These are phyloP conservation scores for Drosophila orena DNA, from an alignment of 1,140 invertebrate genomes.

Conservation along the genomic window DNA sequence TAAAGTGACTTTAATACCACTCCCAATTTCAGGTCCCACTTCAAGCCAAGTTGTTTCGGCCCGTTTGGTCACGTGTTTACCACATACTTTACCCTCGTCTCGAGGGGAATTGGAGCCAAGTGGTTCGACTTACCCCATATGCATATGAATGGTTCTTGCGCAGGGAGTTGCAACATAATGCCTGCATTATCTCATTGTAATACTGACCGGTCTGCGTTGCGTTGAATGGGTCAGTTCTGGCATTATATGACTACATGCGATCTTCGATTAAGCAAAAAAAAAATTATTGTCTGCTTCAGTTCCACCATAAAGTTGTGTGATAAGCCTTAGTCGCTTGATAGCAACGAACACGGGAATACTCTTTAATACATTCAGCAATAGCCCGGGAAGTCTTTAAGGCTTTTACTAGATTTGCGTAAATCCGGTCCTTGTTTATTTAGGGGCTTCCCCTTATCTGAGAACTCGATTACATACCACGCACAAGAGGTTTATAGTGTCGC, in stretches of 20 bases:
- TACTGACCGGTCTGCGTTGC: conserved; percentile 12
- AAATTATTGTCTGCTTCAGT: conserved; percentile 1
- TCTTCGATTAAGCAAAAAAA: conserved; percentile 14
- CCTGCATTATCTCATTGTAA: conserved; percentile 18
- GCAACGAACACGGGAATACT: conserved; percentile 1
- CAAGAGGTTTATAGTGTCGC: conserved; percentile 19
- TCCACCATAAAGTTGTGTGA: conserved; percentile 1
- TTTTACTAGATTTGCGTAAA: background rate
- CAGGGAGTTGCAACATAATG: background rate
- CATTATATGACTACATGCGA: conserved; percentile 1
- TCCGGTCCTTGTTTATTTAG: conserved; percentile 12
- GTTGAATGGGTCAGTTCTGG: conserved; percentile 30
- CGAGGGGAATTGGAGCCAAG: background rate
- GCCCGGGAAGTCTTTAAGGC: background rate
- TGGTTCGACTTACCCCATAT: conserved; percentile 3
- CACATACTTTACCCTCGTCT: conserved; percentile 16
- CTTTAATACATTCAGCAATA: background rate
- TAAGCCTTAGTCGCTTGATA: conserved; percentile 10
- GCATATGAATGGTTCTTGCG: background rate
- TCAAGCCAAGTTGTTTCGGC: conserved; percentile 8
- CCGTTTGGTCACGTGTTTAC: conserved; percentile 21
- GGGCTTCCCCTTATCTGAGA: conserved; percentile 12
- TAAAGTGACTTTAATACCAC: conserved; percentile 31
- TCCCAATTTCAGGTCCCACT: conserved; percentile 21
- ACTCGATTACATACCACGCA: conserved; percentile 10